Evolutionary conservation across 35 echinoderm and acorn worm genomes (phyloP), one percentile per base, ranked within the genome.

Genomic region (Strongylocentrotus purpuratus): DNA sequence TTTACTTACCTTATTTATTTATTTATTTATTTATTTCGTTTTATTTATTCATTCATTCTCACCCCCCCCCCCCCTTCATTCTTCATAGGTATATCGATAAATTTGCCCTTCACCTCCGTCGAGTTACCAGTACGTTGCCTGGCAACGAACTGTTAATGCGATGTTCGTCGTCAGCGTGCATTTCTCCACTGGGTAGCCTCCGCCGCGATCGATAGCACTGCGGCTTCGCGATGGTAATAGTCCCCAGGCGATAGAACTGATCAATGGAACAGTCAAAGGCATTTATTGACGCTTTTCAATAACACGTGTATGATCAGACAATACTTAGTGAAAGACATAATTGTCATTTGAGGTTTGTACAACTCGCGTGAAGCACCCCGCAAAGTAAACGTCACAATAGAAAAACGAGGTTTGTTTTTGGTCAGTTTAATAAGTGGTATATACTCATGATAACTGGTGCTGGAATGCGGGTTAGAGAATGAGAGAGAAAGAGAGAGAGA

Each of bases 251-350:
- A 28, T 78, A 78, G 65, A 78, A n/a, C 5, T 78, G 65, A 78
- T 78, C 65, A 78, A 78, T 78, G 20, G 4, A 7, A 8, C 65
- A 78, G 65, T 70, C 65, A 78, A 78, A 78, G 65, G 18, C 28
- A 78, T 28, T 78, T 78, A 78, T 78, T n/a, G 65, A 78, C 65
- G 20, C 65, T 78, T 78, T 78, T 78, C 65, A 78, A 78, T n/a
- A 78, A 78, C 65, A n/a, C 65, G 22, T 78, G 65, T 78, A 78
- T 22, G 28, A 78, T 78, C 65, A 78, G 65, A 78, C 65, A 78
- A 78, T 78, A 78, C 65, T 4, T 28, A 78, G n/a, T 28, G 65
- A n/a, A 78, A 78, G 65, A 78, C 20, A 28, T 78, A 78, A 78
- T 78, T 78, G 65, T 78, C 65, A 78, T 78, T 78, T 78, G 65